Percentiles rank a stretch among this genome's conserved stretches.
Evolutionary conservation across 2,113 vertebrate genomes (phyloP).

Genomic region (Azemiops feae): DNA sequence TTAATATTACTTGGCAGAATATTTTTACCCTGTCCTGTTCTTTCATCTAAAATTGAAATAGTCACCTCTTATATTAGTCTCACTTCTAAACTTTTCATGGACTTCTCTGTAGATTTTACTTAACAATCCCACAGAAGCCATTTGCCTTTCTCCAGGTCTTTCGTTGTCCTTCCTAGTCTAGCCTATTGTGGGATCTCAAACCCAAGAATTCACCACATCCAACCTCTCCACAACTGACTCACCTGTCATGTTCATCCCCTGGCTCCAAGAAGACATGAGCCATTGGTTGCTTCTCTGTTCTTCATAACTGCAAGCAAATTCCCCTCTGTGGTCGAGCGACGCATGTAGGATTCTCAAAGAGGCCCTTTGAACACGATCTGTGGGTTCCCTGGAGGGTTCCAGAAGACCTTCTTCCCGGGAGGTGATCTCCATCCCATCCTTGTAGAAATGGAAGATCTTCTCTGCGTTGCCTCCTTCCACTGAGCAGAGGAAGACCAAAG

Average conservation of each 20-base stretch:
- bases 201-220: no score
- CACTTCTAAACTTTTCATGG: no score
- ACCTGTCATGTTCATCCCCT: neutral
- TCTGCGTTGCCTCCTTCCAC: neutral
- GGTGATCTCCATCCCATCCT: neutral
- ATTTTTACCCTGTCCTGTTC: no score
- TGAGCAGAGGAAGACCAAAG: neutral
- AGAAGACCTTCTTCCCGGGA: neutral
- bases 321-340: neutral
- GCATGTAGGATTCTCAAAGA: no score
- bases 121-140: no score
- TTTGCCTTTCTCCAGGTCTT: accelerated
- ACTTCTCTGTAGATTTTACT: no score
- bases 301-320: neutral
- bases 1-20: no score
- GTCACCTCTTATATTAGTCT: no score
- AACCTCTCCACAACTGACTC: neutral
- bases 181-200: no score
- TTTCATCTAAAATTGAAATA: no score
- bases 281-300: neutral
- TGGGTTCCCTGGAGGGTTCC: neutral
- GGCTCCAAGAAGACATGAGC: neutral
- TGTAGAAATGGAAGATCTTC: neutral
- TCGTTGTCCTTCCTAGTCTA: no score
- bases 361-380: no score